Conservation (phyloP, 2,797 vertebrate species). For the Trichosurus vulpecula region DNA sequence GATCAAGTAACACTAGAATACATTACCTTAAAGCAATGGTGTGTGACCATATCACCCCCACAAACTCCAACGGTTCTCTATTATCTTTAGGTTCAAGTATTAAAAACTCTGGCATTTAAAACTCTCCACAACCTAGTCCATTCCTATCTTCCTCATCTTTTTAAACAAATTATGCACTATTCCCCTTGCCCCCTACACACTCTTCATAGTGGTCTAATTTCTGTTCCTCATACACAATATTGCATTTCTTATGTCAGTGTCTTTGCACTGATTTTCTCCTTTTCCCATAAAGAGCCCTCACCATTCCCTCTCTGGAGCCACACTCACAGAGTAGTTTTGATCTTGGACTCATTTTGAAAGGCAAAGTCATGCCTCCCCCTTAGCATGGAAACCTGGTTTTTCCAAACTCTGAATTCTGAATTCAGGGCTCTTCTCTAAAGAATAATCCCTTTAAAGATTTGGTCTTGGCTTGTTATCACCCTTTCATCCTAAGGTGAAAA, state of each 20-base stretch:
- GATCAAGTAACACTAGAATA: neutral
- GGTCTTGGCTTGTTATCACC: neutral
- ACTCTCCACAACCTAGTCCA: neutral
- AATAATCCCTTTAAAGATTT: neutral
- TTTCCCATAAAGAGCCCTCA: neutral
- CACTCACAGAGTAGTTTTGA: neutral
- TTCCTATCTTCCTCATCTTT: neutral
- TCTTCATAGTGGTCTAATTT: neutral
- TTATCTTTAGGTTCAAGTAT: neutral
- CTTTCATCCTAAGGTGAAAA: neutral
- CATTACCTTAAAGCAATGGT: neutral
- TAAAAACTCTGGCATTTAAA: neutral
- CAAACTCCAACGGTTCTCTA: neutral
- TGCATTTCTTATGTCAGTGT: neutral
- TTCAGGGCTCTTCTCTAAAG: neutral
- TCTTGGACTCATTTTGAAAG: neutral
- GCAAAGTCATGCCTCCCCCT: neutral
- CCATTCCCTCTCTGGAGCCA: neutral
- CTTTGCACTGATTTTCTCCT: neutral
- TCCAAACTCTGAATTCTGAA: neutral
- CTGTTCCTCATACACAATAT: neutral
- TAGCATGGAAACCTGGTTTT: neutral
- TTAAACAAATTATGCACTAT: no score
- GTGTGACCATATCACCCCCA: neutral
- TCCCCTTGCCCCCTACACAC: no score